Conservation (phyloP, 2,888 invertebrate species). For the Muscina levida region DNA sequence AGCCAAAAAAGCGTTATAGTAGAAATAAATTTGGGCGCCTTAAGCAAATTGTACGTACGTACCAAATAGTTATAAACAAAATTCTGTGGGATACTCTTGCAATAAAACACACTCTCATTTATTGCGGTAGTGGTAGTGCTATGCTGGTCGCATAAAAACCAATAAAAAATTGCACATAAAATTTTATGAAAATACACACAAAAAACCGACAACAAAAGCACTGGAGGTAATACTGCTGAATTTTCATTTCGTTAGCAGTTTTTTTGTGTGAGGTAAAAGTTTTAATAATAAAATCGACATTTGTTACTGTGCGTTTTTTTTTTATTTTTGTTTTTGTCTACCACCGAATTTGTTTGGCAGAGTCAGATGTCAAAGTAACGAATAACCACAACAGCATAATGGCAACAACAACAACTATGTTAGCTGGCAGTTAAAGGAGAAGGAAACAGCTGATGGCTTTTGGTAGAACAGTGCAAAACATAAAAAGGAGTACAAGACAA, state of each 20-base stretch:
- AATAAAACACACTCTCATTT: too few species aligned
- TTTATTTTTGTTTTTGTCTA: too few species aligned
- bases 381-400: slow-evolving; percentile 2
- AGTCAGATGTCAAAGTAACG: slow-evolving; percentile 53
- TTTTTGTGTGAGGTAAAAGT: slow-evolving; percentile 33
- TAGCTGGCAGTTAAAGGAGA: too few species aligned
- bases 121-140: too few species aligned
- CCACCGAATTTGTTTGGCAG: not conserved
- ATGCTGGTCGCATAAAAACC: slow-evolving; percentile 40
- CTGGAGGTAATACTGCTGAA: not conserved
- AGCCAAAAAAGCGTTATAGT: slow-evolving; percentile 2
- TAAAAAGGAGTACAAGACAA: slow-evolving; percentile 12
- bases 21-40: too few species aligned
- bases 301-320: slow-evolving; percentile 36
- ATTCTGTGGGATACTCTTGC: too few species aligned
- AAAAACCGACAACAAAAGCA: slow-evolving; percentile 1
- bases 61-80: slow-evolving; percentile 27
- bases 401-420: not conserved
- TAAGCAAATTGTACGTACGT: slow-evolving; percentile 32
- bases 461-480: slow-evolving; percentile 20
- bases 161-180: slow-evolving; percentile 51
- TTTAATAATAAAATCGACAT: slow-evolving; percentile 15
- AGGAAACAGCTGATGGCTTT: slow-evolving; percentile 62
- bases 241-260: slow-evolving; percentile 7
- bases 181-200: slow-evolving; percentile 27